Base-by-base conservation (phyloP, 1,140 invertebrate species). In the Saccostrea glomerata region DNA sequence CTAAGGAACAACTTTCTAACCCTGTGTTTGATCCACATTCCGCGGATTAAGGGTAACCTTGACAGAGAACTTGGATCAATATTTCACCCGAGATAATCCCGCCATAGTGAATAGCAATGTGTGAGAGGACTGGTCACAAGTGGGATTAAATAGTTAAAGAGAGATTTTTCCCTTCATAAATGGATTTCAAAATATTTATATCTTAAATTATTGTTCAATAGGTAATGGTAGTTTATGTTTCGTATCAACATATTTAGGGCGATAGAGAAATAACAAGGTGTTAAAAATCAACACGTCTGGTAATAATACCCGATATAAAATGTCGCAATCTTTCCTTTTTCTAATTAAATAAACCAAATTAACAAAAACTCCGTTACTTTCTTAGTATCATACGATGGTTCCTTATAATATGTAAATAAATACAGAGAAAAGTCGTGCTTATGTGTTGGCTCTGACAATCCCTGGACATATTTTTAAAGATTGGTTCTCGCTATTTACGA, bases 41-140 rank as follows among this genome's bases (percentile, higher is more conserved):
- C 70, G 30, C 2, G 70, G 70, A 77, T 77, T 77, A 77, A 2
- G 25, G 25, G 70, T 77, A 77, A 17, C 70, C 70, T 77, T 77
- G 70, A 77, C 25, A 30, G 15, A 25, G 23, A 36, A 77, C 23
- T 17, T 15, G 70, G 70, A 77, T 77, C 70, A 77, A 77, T 77
- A 77, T 15, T 77, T 77, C 70, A 77, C 25, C 70, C 70, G 25
- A 77, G 23, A 77, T 77, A 77, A 77, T 77, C 70, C 70, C 70
- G 15, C 70, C 30, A 30, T 25, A 30, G 12, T 73, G 23, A 73
- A 77, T 30, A 77, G 23, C 25, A 77, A 77, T 36, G 25, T 77
- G 25, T 12, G 70, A 77, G 30, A 30, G 70, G 30, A 77, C 70
- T 77, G 70, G 70, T 30, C 70, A 77, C 15, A 36, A 36, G 70